Percentiles rank a stretch among this genome's conserved stretches.
Conservation (phyloP, 2,113 vertebrate genomes). For the Steatornis caripensis region DNA sequence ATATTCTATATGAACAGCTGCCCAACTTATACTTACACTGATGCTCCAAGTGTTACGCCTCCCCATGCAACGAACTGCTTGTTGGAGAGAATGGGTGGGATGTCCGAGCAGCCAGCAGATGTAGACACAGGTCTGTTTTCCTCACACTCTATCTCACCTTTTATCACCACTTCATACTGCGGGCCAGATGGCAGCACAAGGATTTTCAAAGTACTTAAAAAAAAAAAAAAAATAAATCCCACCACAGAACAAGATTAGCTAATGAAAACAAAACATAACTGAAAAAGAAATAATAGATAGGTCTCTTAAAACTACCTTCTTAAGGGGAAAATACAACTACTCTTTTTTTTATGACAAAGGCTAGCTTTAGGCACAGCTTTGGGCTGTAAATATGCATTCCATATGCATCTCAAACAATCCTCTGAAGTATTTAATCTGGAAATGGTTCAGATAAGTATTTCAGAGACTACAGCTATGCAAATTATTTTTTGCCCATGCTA, state of each 20-base stretch:
- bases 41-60: slow-evolving; percentile 85
- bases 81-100: slow-evolving; percentile 91
- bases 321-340: background rate
- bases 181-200: slow-evolving; percentile 90
- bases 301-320: background rate
- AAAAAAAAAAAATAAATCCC: background rate
- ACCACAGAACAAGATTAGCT: background rate
- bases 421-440: background rate
- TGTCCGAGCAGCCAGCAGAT: slow-evolving; percentile 44
- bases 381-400: background rate
- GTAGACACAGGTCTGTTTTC: slow-evolving; percentile 24
- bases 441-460: background rate
- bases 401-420: background rate
- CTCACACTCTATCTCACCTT: slow-evolving; percentile 75
- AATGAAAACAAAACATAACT: background rate
- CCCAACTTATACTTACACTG: slow-evolving; percentile 80
- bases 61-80: slow-evolving; percentile 94
- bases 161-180: slow-evolving; percentile 89
- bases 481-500: background rate
- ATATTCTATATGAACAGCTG: background rate
- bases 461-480: background rate
- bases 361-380: background rate
- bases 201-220: slow-evolving; percentile 85
- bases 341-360: background rate
- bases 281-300: background rate